Percentiles rank a stretch among this genome's conserved stretches.
Conservation (phyloP, 2,888 invertebrate genomes). For the Nebria salina region DNA sequence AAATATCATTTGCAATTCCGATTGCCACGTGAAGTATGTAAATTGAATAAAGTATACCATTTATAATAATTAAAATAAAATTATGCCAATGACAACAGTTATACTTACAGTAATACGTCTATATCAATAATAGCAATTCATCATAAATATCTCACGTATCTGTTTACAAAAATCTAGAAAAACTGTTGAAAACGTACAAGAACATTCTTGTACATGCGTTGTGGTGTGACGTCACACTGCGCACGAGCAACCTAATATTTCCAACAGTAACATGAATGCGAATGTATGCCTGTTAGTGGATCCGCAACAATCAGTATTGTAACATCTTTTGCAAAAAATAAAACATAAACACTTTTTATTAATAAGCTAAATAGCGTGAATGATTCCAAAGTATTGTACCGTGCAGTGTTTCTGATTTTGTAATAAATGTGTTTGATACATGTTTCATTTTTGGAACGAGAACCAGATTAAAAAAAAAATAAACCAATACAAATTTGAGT, state of each 20-base stretch:
- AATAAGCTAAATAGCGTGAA: slow-evolving; percentile 19
- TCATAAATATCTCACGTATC: not conserved
- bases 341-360: not conserved
- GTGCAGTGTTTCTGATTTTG: slow-evolving; percentile 10
- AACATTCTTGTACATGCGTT: slow-evolving; percentile 33
- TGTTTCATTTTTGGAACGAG: slow-evolving; percentile 36
- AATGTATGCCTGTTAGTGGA: slow-evolving; percentile 31
- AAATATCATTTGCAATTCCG: too few species aligned
- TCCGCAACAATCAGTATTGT: slow-evolving; percentile 35
- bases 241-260: slow-evolving; percentile 35
- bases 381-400: slow-evolving; percentile 8
- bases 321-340: slow-evolving; percentile 11
- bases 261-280: slow-evolving; percentile 24
- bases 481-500: slow-evolving; percentile 14
- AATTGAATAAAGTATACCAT: too few species aligned
- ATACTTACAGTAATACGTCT: not conserved
- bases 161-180: slow-evolving; percentile 1
- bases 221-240: slow-evolving; percentile 31
- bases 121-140: not conserved
- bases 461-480: slow-evolving; percentile 36
- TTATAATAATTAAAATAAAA: too few species aligned
- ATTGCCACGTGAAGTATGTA: too few species aligned
- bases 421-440: slow-evolving; percentile 35
- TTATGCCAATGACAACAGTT: too few species aligned
- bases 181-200: slow-evolving; percentile 7